Conservation (phyloP, 2,888 invertebrate species). For the Masnerella sp. region DNA sequence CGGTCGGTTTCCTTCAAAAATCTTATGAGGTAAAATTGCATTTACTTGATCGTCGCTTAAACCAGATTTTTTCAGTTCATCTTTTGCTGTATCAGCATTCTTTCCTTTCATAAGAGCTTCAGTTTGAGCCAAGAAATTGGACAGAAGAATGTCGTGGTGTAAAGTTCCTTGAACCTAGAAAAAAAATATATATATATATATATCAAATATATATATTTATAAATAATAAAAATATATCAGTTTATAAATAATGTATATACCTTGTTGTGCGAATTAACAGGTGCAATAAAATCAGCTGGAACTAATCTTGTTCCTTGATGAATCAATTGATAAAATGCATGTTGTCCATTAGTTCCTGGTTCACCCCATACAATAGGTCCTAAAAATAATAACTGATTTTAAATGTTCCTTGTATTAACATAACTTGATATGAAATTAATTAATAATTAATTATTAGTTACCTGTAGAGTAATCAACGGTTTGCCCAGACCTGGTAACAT, state of each 20-base stretch:
- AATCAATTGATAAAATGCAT: conserved; percentile 99
- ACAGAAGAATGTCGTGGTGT: conserved; percentile 96
- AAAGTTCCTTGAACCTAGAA: conserved; percentile 81
- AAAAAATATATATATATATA: neutral
- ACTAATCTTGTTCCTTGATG: conserved; percentile 96
- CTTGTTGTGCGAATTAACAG: conserved; percentile 92
- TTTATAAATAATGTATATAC: too few species aligned
- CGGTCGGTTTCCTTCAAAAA: conserved; percentile 97
- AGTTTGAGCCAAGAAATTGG: conserved; percentile 99
- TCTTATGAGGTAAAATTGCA: conserved; percentile 95
- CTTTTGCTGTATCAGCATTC: conserved; percentile 83
- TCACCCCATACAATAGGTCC: conserved; percentile 89
- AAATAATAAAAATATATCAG: neutral
- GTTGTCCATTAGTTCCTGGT: conserved; percentile 99
- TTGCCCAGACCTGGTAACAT: conserved; percentile 86
- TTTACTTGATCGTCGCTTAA: conserved; percentile 85
- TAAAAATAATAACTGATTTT: conserved; percentile 44
- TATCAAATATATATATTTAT: too few species aligned
- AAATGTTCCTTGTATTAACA: too few species aligned
- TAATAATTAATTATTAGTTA: conserved; percentile 8
- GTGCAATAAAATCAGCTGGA: conserved; percentile 98
- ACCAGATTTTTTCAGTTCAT: conserved; percentile 89
- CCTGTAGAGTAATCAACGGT: conserved; percentile 80
- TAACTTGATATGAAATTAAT: neutral
- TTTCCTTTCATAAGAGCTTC: conserved; percentile 97